These are phyloP conservation scores for Habrosyne pyritoides DNA, from an alignment of 2,888 invertebrate genomes.

Conservation along the genomic window DNA sequence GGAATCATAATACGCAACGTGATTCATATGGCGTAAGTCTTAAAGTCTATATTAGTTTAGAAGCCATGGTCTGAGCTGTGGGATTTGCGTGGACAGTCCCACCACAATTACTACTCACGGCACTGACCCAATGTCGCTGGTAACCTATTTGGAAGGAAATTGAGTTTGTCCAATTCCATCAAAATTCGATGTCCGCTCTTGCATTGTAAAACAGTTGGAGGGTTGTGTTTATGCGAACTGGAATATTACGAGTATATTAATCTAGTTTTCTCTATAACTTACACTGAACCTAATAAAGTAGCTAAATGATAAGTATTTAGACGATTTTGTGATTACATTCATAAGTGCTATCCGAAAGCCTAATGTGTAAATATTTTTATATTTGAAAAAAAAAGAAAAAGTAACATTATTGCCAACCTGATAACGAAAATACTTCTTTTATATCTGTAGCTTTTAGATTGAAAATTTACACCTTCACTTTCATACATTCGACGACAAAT, in stretches of 20 bases:
- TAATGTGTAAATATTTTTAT: too few species aligned
- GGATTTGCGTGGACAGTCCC: slow-evolving; percentile 66
- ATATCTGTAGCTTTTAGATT: too few species aligned
- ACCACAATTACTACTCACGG: slow-evolving; percentile 60
- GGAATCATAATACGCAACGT: slow-evolving; percentile 19
- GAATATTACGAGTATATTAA: not conserved
- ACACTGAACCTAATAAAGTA: too few species aligned
- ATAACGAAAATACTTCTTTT: too few species aligned
- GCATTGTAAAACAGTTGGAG: slow-evolving; percentile 70
- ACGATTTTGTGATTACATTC: too few species aligned
- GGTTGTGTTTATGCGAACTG: not conserved
- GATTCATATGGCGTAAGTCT: slow-evolving; percentile 16
- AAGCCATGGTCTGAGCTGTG: slow-evolving; percentile 32
- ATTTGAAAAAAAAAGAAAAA: not conserved
- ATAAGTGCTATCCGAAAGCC: too few species aligned
- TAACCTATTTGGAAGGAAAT: slow-evolving; percentile 76
- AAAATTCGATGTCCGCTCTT: slow-evolving; percentile 68
- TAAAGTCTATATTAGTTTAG: slow-evolving; percentile 30
- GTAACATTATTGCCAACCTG: too few species aligned
- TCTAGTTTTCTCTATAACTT: not conserved
- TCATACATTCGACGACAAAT: too few species aligned
- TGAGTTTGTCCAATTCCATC: slow-evolving; percentile 81
- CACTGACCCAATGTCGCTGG: slow-evolving; percentile 69
- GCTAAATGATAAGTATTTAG: too few species aligned
- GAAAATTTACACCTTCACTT: too few species aligned